phyloP scores from a whole-genome alignment of 2,797 vertebrate genomes.

The Pogonophryne albipinna region DNA sequence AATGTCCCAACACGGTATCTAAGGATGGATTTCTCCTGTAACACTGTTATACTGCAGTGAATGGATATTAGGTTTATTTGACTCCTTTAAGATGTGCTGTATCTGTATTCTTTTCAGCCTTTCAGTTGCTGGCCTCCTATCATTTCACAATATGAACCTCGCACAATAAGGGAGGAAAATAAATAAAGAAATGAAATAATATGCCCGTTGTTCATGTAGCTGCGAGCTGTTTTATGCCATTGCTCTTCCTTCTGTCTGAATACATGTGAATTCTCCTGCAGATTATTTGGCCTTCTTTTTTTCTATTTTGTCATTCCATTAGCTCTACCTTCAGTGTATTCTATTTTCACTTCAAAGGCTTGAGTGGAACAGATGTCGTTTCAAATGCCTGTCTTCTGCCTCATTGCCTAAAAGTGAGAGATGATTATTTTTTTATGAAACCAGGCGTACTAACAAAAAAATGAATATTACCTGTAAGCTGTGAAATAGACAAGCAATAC shows the following conservation, averaged over 20 bases:
- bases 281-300: conserved; percentile 73
- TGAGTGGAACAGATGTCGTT: conserved; percentile 84
- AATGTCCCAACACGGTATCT: background rate
- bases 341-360: conserved; percentile 84
- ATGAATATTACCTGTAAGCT: conserved; percentile 77
- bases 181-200: conserved; percentile 51
- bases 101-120: conserved; percentile 26
- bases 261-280: conserved; percentile 74
- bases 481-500: conserved; percentile 76
- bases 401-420: conserved; percentile 84
- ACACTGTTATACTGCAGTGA: background rate
- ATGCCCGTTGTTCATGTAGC: conserved; percentile 54
- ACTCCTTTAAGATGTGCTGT: background rate
- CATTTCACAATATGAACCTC: conserved; percentile 34
- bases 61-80: conserved; percentile 24
- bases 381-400: conserved; percentile 84
- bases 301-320: conserved; percentile 80
- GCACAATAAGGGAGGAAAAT: conserved; percentile 29
- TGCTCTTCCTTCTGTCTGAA: conserved; percentile 65
- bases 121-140: conserved; percentile 16
- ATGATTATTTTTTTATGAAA: conserved; percentile 87
- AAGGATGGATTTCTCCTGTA: background rate
- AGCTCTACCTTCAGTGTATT: conserved; percentile 81
- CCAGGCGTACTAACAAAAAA: conserved; percentile 55
- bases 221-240: conserved; percentile 68